Evolutionary conservation across 1,140 invertebrate species (phyloP), one percentile per base, ranked within the genome.

Genomic region (Nixonia krombeini): DNA sequence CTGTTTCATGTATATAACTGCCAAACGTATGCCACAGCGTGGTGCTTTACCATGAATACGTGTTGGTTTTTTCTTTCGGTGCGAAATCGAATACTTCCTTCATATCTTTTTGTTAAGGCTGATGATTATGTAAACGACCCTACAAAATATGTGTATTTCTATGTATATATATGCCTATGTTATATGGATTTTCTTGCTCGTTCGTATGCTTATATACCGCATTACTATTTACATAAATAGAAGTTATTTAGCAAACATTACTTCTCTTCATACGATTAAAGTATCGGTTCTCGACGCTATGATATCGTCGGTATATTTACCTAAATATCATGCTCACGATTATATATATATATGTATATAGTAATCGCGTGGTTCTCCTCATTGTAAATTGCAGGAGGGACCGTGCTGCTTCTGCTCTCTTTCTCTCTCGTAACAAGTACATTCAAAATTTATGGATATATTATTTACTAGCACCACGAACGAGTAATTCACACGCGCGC

Each of bases 131-230:
- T 85, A 85, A 85, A 85, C 81, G 81, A 84, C 81, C 81, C 83
- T 84, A 85, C 83, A 85, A 85, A 85, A 85, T 84, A 85, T 85
- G 77, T 83, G 74, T 80, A 79, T 82, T 81, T 84, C 75, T 84
- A 82, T 83, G 77, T 79, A 50, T 72, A 52, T 61, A 52, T 72
- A 53, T 70, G 45, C 69, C 72, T 79, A 75, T 82, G 62, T 78
- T 70, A 74, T 74, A 72, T 73, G 68, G 40, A 73, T 76, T 75
- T 73, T 72, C 57, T 59, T 55, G 56, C 55, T 65, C 45, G 51
- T 74, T 72, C 37, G 58, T 45, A 65, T 64, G 65, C 74, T 77
- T 70, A 71, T 62, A 41, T 33, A 71, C 70, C 49, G 63, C 58
- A 56, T 76, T 78, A 72, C 59, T 77, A 78, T 82, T 74, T 82